phyloP scores from a whole-genome alignment of 2,113 vertebrate species.

The Pitta sordida region DNA sequence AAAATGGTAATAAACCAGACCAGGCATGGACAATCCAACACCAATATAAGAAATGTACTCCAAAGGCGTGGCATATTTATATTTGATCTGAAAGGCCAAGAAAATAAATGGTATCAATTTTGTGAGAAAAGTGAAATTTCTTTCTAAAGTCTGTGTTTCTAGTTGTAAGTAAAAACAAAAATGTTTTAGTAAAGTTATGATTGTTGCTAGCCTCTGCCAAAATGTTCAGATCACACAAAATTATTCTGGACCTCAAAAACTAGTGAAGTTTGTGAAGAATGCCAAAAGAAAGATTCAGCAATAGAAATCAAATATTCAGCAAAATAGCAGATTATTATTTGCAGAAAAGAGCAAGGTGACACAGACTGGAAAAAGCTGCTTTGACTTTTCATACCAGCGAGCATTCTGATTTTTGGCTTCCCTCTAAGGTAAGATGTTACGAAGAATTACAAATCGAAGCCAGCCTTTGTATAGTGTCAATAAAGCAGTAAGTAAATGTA shows the following conservation, averaged over 20 bases:
- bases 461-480: not conserved
- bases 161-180: not conserved
- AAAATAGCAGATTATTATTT: not conserved
- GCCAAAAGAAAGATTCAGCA: not conserved
- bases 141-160: not conserved
- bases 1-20: constrained; percentile 45
- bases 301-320: not conserved
- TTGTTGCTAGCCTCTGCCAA: not conserved
- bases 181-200: not conserved
- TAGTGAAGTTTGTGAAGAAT: not conserved
- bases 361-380: not conserved
- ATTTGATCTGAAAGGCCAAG: constrained; percentile 51
- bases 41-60: constrained; percentile 19
- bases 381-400: not conserved
- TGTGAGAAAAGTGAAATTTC: not conserved
- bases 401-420: not conserved
- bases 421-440: not conserved
- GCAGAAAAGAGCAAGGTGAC: not conserved
- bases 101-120: constrained; percentile 1
- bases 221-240: not conserved
- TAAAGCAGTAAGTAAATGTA: not conserved
- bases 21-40: constrained; percentile 49
- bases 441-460: not conserved
- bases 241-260: not conserved
- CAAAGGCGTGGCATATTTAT: constrained; percentile 45